These are phyloP conservation scores for Acrocephalus arundinaceus DNA, from an alignment of 2,113 vertebrate genomes.

Conservation along the genomic window DNA sequence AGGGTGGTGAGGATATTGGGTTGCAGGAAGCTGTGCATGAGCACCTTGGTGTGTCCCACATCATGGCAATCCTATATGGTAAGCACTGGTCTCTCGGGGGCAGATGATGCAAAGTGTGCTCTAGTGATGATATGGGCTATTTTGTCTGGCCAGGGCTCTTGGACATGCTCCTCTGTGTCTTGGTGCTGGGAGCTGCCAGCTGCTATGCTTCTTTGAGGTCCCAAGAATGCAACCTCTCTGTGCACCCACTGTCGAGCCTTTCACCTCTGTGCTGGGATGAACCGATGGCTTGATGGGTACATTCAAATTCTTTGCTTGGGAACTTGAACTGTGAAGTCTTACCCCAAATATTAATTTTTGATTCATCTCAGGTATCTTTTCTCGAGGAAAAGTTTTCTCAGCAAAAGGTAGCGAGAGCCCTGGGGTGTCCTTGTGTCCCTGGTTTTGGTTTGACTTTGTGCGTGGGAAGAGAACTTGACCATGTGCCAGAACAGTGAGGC, in stretches of 20 bases:
- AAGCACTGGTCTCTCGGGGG: background rate
- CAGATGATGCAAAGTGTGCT: background rate
- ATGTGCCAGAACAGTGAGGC: slow-evolving; percentile 34
- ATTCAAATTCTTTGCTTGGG: background rate
- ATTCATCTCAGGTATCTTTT: background rate
- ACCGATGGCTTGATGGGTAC: rapidly evolving
- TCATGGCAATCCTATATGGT: rapidly evolving
- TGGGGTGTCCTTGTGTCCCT: background rate
- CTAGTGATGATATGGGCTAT: background rate
- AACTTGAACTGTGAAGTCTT: background rate
- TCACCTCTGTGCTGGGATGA: background rate
- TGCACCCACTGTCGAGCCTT: rapidly evolving
- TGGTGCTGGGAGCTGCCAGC: background rate
- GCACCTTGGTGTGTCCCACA: background rate
- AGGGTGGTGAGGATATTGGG: background rate
- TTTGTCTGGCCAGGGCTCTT: background rate
- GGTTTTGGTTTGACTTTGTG: slow-evolving; percentile 51
- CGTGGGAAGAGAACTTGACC: slow-evolving; percentile 24
- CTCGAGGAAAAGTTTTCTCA: background rate
- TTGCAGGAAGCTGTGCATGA: background rate
- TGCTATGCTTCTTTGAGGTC: background rate
- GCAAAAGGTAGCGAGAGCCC: background rate
- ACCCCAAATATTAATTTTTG: background rate
- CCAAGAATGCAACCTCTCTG: background rate
- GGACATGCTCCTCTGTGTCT: rapidly evolving